Conservation (phyloP, 2,113 vertebrate genomes). For the Bos indicus region DNA sequence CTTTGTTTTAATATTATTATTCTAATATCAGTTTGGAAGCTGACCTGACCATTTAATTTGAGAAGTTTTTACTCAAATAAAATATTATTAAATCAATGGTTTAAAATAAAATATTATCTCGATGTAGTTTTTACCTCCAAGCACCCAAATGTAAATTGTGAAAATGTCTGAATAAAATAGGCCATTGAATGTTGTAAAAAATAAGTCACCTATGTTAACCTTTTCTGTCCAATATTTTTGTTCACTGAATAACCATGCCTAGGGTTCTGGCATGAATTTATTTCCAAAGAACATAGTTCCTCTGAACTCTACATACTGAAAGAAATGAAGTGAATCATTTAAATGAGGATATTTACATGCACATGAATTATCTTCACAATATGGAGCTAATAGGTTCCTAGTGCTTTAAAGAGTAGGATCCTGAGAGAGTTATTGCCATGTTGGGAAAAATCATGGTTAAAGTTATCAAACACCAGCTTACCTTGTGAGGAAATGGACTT, state of each 20-base stretch:
- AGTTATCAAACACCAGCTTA: constrained; percentile 8
- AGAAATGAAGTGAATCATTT: constrained; percentile 9
- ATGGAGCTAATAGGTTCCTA: neutral
- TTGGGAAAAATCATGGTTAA: constrained; percentile 15
- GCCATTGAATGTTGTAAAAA: neutral
- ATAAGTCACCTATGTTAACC: neutral
- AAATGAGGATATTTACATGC: constrained; percentile 17
- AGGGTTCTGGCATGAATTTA: neutral
- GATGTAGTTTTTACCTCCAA: neutral
- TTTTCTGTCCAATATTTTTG: neutral
- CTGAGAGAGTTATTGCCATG: constrained; percentile 9
- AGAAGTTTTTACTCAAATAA: neutral
- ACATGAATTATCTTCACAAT: constrained; percentile 23
- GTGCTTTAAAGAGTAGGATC: neutral
- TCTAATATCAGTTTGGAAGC: neutral
- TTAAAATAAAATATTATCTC: neutral
- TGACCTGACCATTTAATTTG: neutral
- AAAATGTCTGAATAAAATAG: constrained; percentile 12
- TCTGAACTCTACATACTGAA: neutral
- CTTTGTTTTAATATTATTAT: neutral
- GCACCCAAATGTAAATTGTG: neutral
- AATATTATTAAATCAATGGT: neutral
- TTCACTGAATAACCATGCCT: neutral
- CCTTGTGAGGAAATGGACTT: constrained; percentile 7
- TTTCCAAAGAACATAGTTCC: constrained; percentile 30